Conservation (phyloP, 2,888 invertebrate genomes). For the Rhopalosiphum nymphaeae region DNA sequence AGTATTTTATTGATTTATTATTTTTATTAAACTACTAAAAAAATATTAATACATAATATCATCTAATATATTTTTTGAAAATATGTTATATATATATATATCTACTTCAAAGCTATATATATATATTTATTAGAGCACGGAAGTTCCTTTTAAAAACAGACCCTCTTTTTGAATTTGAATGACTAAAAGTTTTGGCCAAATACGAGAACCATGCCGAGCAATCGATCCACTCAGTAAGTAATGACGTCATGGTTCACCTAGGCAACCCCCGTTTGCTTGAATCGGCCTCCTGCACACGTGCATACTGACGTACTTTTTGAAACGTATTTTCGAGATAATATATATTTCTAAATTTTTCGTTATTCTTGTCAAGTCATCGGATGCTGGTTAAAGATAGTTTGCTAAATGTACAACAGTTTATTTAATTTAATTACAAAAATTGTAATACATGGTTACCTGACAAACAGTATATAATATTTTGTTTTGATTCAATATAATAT, state of each 20-base stretch:
- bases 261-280: constrained; percentile 59
- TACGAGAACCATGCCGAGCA: constrained; percentile 26
- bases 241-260: constrained; percentile 65
- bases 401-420: neutral
- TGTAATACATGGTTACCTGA: neutral
- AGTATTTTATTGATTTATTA: neutral
- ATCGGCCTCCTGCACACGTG: constrained; percentile 33
- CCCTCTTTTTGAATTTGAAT: constrained; percentile 12
- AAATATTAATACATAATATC: neutral
- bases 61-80: neutral
- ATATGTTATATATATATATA: neutral
- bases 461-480: neutral
- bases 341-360: neutral
- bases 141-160: neutral
- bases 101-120: neutral
- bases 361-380: neutral
- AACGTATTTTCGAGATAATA: constrained; percentile 21
- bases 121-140: neutral
- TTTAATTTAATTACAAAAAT: neutral
- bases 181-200: constrained; percentile 24
- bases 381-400: neutral
- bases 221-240: constrained; percentile 57
- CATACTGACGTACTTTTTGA: neutral
- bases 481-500: neutral
- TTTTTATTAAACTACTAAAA: neutral